Evolutionary conservation across 2,113 vertebrate genomes (phyloP).

Genomic region (Daboia siamensis): DNA sequence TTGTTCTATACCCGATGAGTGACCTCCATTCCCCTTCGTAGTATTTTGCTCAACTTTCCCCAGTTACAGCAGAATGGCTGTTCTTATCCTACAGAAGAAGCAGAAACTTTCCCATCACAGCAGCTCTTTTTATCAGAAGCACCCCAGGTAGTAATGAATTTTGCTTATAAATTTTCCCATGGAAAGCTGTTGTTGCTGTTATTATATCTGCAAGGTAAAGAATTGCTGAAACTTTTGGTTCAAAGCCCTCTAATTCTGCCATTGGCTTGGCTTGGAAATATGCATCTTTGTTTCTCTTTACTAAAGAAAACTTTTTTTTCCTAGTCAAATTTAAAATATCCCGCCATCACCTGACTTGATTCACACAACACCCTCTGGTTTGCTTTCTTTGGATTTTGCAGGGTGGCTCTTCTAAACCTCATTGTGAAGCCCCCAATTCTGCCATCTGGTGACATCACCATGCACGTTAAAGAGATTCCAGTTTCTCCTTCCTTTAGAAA

Average conservation of each 20-base stretch:
- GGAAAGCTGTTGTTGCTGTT: conserved; percentile 31
- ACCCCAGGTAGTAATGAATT: conserved; percentile 49
- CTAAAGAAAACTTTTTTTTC: not conserved
- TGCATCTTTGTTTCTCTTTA: not conserved
- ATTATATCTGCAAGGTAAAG: conserved; percentile 27
- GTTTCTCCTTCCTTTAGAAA: too few species aligned
- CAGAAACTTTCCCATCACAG: conserved; percentile 29
- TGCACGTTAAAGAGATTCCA: not conserved
- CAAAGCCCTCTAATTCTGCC: not conserved
- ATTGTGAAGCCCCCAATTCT: not conserved
- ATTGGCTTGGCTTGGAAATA: not conserved
- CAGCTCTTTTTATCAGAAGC: conserved; percentile 53
- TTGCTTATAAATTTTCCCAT: conserved; percentile 47
- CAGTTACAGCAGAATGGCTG: conserved; percentile 28
- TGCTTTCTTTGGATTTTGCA: not conserved
- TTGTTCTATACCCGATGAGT: conserved; percentile 48
- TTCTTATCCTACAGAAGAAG: not conserved
- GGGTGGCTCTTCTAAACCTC: not conserved
- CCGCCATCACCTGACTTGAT: not conserved
- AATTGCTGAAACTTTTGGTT: conserved; percentile 15
- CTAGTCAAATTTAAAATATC: not conserved
- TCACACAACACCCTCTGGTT: not conserved
- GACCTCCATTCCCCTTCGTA: conserved; percentile 53
- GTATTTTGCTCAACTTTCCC: conserved; percentile 57
- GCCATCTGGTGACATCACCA: not conserved